phyloP scores from a whole-genome alignment of 2,113 vertebrate genomes.

The Rhabdomys dilectus region DNA sequence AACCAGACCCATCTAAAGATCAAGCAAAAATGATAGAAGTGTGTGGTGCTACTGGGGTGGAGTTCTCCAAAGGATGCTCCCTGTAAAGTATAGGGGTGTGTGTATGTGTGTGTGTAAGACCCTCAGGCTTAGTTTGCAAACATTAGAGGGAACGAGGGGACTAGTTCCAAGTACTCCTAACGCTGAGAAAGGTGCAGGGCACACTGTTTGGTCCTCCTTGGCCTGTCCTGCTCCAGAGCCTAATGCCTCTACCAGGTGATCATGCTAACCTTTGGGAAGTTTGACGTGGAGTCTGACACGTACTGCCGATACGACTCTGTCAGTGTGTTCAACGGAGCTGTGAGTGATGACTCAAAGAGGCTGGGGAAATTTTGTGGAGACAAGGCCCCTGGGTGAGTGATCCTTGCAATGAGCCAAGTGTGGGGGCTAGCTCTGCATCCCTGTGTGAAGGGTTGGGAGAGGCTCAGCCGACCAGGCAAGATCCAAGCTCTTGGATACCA shows the following conservation, averaged over 20 bases:
- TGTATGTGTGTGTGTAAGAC: not conserved
- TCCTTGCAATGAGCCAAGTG: not conserved
- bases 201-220: not conserved
- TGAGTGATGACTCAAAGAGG: slow-evolving; percentile 89
- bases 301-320: slow-evolving; percentile 96
- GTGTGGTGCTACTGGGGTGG: not conserved
- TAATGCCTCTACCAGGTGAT: slow-evolving; percentile 87
- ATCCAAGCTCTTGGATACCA: not conserved
- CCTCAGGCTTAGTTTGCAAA: not conserved
- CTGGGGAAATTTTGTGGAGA: slow-evolving; percentile 94
- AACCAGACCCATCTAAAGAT: slow-evolving; percentile 41
- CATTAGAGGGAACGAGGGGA: not conserved
- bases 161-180: not conserved
- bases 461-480: not conserved
- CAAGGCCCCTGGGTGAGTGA: slow-evolving; percentile 88
- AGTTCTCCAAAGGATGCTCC: not conserved
- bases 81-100: not conserved
- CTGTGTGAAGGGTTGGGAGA: not conserved
- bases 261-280: slow-evolving; percentile 92
- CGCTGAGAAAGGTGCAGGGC: not conserved
- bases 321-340: slow-evolving; percentile 92
- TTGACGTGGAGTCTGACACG: slow-evolving; percentile 91
- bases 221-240: not conserved
- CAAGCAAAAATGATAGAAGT: slow-evolving; percentile 54
- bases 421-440: not conserved